A percentile compares a stretch with the other conserved stretches of the same genome.
These are phyloP conservation scores for Lepidurus apus DNA, from an alignment of 1,140 invertebrate species.

Conservation along the genomic window DNA sequence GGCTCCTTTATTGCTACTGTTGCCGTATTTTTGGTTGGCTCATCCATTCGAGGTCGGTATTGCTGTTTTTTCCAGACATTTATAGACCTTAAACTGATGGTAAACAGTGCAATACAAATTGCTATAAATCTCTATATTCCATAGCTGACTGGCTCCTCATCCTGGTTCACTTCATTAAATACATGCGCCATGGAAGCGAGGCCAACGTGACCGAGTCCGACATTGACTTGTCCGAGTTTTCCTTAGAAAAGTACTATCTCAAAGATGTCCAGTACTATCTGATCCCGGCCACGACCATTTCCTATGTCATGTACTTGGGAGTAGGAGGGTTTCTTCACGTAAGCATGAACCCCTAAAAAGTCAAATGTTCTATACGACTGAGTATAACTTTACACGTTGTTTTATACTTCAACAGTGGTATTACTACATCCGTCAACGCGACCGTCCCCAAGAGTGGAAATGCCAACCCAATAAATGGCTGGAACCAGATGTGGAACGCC, in stretches of 20 bases:
- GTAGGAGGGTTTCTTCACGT: conserved; percentile 61
- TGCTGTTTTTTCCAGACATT: not conserved
- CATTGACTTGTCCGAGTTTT: conserved; percentile 31
- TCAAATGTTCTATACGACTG: not conserved
- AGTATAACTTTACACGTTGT: not conserved
- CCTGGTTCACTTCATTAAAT: conserved; percentile 53
- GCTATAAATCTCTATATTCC: conserved; percentile 39
- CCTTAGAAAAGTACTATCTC: conserved; percentile 46
- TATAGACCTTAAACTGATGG: not conserved
- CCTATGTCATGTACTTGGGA: conserved; percentile 54
- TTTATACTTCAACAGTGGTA: conserved; percentile 54
- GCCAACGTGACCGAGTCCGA: conserved; percentile 29
- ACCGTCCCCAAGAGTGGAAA: conserved; percentile 62
- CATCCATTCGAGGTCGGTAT: conserved; percentile 51
- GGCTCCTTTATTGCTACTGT: conserved; percentile 51
- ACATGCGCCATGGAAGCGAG: conserved; percentile 45
- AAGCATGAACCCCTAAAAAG: conserved; percentile 41
- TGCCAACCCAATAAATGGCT: conserved; percentile 65
- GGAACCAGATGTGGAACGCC: conserved; percentile 57
- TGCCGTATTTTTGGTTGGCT: conserved; percentile 54
- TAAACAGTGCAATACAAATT: not conserved
- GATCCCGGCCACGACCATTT: conserved; percentile 48
- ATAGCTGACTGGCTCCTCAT: conserved; percentile 60
- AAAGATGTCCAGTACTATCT: conserved; percentile 49
- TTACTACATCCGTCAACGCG: conserved; percentile 56